Evolutionary conservation across 2,797 vertebrate species (phyloP), one percentile per base, ranked within the genome.

Genomic region (Sciurus carolinensis): DNA sequence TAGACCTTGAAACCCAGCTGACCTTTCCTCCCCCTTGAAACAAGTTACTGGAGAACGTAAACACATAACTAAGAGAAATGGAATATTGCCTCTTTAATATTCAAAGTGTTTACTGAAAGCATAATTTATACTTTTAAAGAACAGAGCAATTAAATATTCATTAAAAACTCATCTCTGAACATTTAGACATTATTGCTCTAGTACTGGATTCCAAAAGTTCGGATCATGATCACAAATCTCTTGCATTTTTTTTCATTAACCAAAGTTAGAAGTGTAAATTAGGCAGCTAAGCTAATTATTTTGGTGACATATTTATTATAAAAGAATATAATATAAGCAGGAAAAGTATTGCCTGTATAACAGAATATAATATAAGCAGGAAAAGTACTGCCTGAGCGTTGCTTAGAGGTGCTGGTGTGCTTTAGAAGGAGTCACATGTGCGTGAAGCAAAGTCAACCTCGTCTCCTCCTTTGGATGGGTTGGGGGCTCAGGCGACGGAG

Each of bases 101-200:
- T 95, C 90, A 30, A 79, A 87, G n/a, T 85, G 82, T 88, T 93
- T 86, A 64, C 87, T 30, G 54, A 83, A 90, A 95, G 90, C 73
- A 71, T 92, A 87, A 81, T 97, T 96, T 91, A 91, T 91, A 75
- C 42, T 64, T 91, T 96, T 81, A 87, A 96, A 93, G 93, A 96
- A 95, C 87, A 81, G 90, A 95, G 82, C 93, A 96, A 96, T 97
- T 97, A 97, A 89, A 92, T 96, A 96, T 92, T 97, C 90, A 96
- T 97, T 97, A 94, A 81, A 97, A 92, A 66, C 87, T 93, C 88
- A 79, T 95, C 94, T 95, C 39, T 30, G 52, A 96, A 82, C 89
- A 96, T 87, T 39, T 80, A 86, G 90, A 84, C 26, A 62, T 83
- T 95, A 95, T 90, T 94, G 87, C 57, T 93, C 11, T 69, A 12